Base-by-base conservation (phyloP, 2,797 vertebrate species). In the Xerus rutilus region DNA sequence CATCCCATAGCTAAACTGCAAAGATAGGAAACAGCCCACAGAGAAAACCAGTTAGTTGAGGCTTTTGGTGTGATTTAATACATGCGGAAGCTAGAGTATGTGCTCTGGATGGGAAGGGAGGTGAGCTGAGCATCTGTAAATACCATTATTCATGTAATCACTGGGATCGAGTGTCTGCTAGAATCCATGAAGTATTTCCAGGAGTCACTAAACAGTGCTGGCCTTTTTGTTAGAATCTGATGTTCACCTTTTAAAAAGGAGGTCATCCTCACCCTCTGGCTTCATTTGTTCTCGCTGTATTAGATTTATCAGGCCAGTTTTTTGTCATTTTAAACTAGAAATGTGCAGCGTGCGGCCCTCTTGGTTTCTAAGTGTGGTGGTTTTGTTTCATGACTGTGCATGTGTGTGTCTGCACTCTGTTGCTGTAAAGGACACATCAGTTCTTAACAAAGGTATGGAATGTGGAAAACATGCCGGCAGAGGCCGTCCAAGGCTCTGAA, bases 221-320 rank as follows among this genome's bases (percentile, higher is more conserved):
- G 5, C 70, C 11, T 72, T 88, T 76, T 82, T 78, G 59, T 91
- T 94, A 92, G 78, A 84, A 88, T 73, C 28, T 84, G 78, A 57
- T 65, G 54, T 45, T 59, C 20, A 59, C 54, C 45, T 59, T 84
- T 96, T 78, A 49, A 39, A 39, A 65, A 91, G 30, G 81, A 81
- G 39, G 43, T 45, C 70, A 52, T 65, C 25, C 25, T 84, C 18
- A 3, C 49, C 47, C 72, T 67, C 64, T 45, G 9, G 47, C 69
- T 77, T 89, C 17, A 32, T 30, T 67, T 4, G 10, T 15, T n/a
- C 84, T 54, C 17, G 18, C 57, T 67, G 81, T 5, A 9, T 78
- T 67, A 25, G 43, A 54, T 65, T 81, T 54, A 17, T 47, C 47
- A 25, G 54, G 17, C 28, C 62, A 70, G 0, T 64, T 82, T 76